Conservation (phyloP, 2,113 vertebrate genomes). For the Phrynosoma platyrhinos region DNA sequence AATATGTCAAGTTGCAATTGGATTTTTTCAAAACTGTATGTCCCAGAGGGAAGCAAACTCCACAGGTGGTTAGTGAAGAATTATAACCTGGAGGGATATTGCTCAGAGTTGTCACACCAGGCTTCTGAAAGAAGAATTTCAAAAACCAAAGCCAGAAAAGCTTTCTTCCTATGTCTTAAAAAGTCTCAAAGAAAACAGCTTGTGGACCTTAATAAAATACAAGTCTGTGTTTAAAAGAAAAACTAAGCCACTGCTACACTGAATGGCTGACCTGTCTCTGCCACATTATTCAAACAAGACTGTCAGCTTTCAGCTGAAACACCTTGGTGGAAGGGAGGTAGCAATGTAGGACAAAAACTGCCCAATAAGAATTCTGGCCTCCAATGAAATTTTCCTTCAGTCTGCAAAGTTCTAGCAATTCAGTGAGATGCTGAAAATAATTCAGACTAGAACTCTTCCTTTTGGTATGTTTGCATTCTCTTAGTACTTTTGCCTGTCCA, state of each 20-base stretch:
- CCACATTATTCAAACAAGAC: background rate
- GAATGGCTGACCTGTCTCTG: background rate
- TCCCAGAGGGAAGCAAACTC: background rate
- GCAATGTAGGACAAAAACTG: too few species aligned
- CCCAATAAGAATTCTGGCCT: too few species aligned
- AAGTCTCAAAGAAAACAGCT: background rate
- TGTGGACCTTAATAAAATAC: background rate
- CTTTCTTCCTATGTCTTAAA: background rate
- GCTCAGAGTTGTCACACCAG: background rate
- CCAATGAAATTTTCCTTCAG: too few species aligned
- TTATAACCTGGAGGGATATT: background rate
- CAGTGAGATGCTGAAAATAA: too few species aligned
- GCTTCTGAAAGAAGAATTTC: background rate
- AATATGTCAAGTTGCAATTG: background rate
- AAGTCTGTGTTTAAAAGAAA: background rate
- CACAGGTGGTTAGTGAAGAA: slow-evolving; percentile 6
- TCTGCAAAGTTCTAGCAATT: too few species aligned
- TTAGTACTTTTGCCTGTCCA: too few species aligned
- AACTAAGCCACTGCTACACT: background rate
- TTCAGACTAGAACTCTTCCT: too few species aligned
- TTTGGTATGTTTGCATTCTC: background rate
- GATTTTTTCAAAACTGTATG: background rate
- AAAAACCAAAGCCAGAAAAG: background rate
- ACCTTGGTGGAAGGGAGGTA: background rate
- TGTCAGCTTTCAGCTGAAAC: background rate